Conservation (phyloP, 2,888 invertebrate genomes). For the Lamproptera curius region DNA sequence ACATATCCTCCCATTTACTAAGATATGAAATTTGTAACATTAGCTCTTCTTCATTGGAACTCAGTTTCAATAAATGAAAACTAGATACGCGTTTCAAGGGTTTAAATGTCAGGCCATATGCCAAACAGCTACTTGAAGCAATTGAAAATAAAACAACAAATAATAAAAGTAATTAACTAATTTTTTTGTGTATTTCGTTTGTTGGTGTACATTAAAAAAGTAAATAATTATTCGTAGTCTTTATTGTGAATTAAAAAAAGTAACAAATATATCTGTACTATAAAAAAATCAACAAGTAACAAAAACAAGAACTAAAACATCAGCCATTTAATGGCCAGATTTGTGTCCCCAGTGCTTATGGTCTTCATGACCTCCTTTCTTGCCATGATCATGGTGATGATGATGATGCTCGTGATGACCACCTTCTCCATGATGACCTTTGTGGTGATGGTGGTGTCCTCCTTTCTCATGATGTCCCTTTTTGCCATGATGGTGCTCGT, state of each 20-base stretch:
- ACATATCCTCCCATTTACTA: too few species aligned
- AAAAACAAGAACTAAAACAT: slow-evolving; percentile 32
- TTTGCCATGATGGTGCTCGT: slow-evolving; percentile 87
- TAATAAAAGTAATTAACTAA: too few species aligned
- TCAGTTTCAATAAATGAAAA: too few species aligned
- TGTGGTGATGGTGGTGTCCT: slow-evolving; percentile 86
- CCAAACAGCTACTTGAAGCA: too few species aligned
- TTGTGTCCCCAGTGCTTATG: slow-evolving; percentile 88
- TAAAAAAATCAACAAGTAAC: slow-evolving; percentile 53
- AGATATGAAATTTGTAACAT: too few species aligned
- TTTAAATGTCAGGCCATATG: too few species aligned
- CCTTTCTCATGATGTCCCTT: slow-evolving; percentile 87
- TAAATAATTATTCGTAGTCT: neutral
- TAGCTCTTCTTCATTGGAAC: too few species aligned
- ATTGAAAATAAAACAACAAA: too few species aligned
- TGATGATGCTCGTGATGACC: slow-evolving; percentile 87
- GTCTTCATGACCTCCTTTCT: slow-evolving; percentile 88
- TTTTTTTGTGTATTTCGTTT: slow-evolving; percentile 5
- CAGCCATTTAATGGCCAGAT: slow-evolving; percentile 56
- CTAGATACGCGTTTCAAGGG: too few species aligned
- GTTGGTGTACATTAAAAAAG: neutral
- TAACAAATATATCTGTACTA: slow-evolving; percentile 29
- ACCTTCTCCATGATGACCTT: slow-evolving; percentile 86
- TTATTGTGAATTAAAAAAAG: slow-evolving; percentile 2
- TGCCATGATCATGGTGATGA: slow-evolving; percentile 84